Evolutionary conservation across 1,140 invertebrate species (phyloP).

Genomic region (Belonocnema kinseyi): DNA sequence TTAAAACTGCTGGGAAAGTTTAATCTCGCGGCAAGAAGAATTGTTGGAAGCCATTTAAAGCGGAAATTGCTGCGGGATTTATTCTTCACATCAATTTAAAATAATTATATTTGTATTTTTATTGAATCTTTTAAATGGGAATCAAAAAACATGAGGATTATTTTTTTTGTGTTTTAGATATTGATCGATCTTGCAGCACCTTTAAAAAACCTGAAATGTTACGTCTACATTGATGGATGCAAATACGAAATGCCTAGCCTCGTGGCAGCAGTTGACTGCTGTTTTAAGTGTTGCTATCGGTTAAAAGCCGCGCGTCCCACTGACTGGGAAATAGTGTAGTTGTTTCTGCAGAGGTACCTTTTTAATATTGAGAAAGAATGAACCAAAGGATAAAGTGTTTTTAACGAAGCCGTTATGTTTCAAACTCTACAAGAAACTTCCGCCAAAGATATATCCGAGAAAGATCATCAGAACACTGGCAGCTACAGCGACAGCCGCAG

Average conservation of each 20-base stretch:
- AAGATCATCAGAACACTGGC: neutral
- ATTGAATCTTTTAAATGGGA: neutral
- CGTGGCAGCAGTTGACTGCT: constrained; percentile 34
- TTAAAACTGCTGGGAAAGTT: neutral
- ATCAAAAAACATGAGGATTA: neutral
- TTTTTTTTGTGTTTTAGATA: neutral
- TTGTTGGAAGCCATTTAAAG: neutral
- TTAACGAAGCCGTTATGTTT: neutral
- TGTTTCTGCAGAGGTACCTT: constrained; percentile 35
- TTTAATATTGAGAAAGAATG: constrained; percentile 9
- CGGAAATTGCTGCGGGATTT: neutral
- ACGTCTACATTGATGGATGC: constrained; percentile 27
- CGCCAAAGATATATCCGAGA: neutral
- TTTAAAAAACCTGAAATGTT: constrained; percentile 14
- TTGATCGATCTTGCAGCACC: neutral
- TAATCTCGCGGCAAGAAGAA: neutral
- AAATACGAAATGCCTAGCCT: constrained; percentile 33
- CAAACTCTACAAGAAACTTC: neutral
- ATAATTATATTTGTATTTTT: neutral
- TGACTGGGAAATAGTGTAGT: constrained; percentile 32
- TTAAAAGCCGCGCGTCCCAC: constrained; percentile 12
- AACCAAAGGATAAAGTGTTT: neutral
- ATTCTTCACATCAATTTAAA: neutral
- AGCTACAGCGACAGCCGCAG: neutral
- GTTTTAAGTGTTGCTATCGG: constrained; percentile 34